Percentiles rank a stretch among this genome's conserved stretches.
These are phyloP conservation scores for Caretta caretta DNA, from an alignment of 2,113 vertebrate species.

Conservation along the genomic window DNA sequence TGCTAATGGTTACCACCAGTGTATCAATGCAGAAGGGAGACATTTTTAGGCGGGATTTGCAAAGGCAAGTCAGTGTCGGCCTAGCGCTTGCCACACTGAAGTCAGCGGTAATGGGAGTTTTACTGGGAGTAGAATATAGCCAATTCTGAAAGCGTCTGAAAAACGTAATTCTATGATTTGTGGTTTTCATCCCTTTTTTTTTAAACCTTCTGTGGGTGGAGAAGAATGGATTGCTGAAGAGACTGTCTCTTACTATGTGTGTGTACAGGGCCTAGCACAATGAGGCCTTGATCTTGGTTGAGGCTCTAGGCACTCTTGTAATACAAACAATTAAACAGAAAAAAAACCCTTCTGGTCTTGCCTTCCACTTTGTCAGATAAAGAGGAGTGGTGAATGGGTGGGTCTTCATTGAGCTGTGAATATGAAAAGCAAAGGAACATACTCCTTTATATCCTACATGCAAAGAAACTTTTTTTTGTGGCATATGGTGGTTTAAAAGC, in stretches of 20 bases:
- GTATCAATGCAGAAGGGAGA: background rate
- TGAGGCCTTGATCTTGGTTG: background rate
- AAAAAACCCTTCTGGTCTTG: background rate
- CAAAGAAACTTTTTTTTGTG: background rate
- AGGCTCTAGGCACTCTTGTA: background rate
- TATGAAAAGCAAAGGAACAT: background rate
- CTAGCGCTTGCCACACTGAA: background rate
- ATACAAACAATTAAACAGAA: background rate
- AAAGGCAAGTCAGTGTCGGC: background rate
- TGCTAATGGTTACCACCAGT: background rate
- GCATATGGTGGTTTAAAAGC: background rate
- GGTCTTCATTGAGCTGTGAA: fast-evolving
- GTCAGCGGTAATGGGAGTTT: fast-evolving
- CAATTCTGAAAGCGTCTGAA: background rate
- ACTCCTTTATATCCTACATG: background rate
- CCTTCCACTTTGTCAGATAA: background rate
- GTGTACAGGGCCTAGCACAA: fast-evolving
- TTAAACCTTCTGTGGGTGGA: background rate
- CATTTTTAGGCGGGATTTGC: background rate
- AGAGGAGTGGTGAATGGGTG: background rate
- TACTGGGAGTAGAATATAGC: background rate
- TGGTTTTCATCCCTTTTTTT: background rate
- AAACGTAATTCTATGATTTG: background rate
- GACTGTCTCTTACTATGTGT: background rate
- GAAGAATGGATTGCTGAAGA: background rate